phyloP scores from a whole-genome alignment of 2,888 invertebrate genomes.

The Pediacus dermestoides region DNA sequence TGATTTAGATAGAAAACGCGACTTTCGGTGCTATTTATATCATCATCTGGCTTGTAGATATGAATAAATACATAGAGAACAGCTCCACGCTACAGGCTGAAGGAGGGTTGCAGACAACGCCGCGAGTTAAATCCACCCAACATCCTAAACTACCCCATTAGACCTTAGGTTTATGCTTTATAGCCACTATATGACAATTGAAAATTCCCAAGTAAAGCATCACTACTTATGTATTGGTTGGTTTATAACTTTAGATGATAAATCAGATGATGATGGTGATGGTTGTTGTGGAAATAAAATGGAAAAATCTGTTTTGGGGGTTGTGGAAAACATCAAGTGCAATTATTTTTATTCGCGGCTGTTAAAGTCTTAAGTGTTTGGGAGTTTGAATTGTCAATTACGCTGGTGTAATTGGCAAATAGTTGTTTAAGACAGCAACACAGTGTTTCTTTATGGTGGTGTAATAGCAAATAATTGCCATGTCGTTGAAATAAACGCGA shows the following conservation, averaged over 20 bases:
- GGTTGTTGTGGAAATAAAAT: too few relatives aligned
- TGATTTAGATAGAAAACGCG: slow-evolving; percentile 49
- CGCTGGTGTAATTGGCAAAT: too few relatives aligned
- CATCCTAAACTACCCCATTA: slow-evolving; percentile 18
- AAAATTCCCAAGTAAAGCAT: too few relatives aligned
- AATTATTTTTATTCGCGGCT: too few relatives aligned
- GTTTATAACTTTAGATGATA: too few relatives aligned
- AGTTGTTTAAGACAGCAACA: too few relatives aligned
- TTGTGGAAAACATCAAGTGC: too few relatives aligned
- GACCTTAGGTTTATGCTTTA: slow-evolving; percentile 24
- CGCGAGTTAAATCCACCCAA: slow-evolving; percentile 26
- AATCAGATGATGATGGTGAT: too few relatives aligned
- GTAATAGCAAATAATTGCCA: slow-evolving; percentile 22
- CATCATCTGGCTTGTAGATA: slow-evolving; percentile 48
- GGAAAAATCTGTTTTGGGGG: too few relatives aligned
- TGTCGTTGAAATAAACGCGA: slow-evolving; percentile 22
- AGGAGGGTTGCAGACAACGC: slow-evolving; percentile 18
- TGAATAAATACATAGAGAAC: slow-evolving; percentile 46
- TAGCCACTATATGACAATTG: slow-evolving; percentile 22
- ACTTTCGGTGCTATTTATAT: slow-evolving; percentile 48
- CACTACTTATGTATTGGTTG: too few relatives aligned
- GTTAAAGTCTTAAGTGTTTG: too few relatives aligned
- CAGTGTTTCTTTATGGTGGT: slow-evolving; percentile 19
- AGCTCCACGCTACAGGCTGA: slow-evolving; percentile 31
- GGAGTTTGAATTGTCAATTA: too few relatives aligned